Conservation (phyloP, 2,113 vertebrate genomes). For the Tiliqua scincoides region DNA sequence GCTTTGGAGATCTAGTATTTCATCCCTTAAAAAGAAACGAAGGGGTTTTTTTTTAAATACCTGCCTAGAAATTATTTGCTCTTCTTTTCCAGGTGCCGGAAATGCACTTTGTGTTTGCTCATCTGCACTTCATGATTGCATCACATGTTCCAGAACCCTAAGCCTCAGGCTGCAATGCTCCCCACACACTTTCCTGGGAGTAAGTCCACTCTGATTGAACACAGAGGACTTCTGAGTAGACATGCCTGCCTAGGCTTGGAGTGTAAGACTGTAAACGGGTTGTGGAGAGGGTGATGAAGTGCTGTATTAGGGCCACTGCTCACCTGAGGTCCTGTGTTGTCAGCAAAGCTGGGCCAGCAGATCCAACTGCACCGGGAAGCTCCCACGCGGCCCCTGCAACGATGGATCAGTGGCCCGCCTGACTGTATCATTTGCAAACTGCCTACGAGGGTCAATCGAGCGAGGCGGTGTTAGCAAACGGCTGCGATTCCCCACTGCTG, state of each 20-base stretch:
- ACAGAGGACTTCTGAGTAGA: no score
- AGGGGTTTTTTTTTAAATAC: no score
- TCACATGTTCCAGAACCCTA: not conserved
- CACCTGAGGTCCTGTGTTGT: not conserved
- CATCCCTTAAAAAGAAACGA: not conserved
- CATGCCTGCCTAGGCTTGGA: no score
- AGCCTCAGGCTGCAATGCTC: not conserved
- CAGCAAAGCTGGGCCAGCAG: not conserved
- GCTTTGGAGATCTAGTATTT: not conserved
- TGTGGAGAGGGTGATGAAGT: no score
- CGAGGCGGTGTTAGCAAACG: not conserved
- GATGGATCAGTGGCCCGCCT: not conserved
- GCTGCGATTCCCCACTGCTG: not conserved
- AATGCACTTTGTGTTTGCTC: not conserved
- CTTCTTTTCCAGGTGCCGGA: no score
- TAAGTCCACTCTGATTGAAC: no score
- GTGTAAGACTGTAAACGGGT: no score
- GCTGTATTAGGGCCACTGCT: no score
- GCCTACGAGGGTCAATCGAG: not conserved
- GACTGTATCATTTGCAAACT: not conserved
- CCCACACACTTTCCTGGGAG: not conserved
- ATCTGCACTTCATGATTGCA: not conserved
- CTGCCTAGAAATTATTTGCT: not conserved
- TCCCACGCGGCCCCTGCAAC: not conserved
- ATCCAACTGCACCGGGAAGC: not conserved